These are phyloP conservation scores for Agriopis marginaria DNA, from an alignment of 2,888 invertebrate genomes.

Conservation along the genomic window DNA sequence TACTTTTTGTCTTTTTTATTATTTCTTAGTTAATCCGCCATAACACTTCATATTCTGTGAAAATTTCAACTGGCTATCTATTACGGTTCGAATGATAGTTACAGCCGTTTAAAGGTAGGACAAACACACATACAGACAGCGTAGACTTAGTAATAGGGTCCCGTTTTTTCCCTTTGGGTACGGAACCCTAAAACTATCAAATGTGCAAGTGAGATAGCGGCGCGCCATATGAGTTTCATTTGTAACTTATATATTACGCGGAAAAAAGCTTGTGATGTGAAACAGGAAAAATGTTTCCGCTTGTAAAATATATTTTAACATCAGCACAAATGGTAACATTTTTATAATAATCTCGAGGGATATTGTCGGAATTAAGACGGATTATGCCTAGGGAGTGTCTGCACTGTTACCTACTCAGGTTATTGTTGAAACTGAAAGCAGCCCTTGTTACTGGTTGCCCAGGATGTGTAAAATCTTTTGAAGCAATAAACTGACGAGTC, in stretches of 20 bases:
- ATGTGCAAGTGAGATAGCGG: too few relatives aligned
- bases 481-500: not conserved
- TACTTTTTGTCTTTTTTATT: too few relatives aligned
- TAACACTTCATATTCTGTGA: too few relatives aligned
- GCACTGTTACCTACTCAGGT: slow-evolving; percentile 10
- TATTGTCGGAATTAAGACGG: slow-evolving; percentile 32
- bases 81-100: too few relatives aligned
- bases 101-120: too few relatives aligned
- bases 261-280: not conserved
- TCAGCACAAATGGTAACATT: slow-evolving; percentile 20
- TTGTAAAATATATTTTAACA: slow-evolving; percentile 20
- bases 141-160: too few relatives aligned
- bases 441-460: slow-evolving; percentile 14
- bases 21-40: too few relatives aligned
- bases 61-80: too few relatives aligned
- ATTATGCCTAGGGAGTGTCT: slow-evolving; percentile 27
- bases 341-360: slow-evolving; percentile 27
- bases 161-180: too few relatives aligned
- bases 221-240: not conserved
- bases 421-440: slow-evolving; percentile 20
- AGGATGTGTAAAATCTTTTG: slow-evolving; percentile 4
- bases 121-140: too few relatives aligned
- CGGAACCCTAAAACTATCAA: too few relatives aligned
- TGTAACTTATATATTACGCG: not conserved
- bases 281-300: slow-evolving; percentile 9